Base-by-base conservation (phyloP, 2,113 vertebrate genomes). In the Ceyx melanurus region DNA sequence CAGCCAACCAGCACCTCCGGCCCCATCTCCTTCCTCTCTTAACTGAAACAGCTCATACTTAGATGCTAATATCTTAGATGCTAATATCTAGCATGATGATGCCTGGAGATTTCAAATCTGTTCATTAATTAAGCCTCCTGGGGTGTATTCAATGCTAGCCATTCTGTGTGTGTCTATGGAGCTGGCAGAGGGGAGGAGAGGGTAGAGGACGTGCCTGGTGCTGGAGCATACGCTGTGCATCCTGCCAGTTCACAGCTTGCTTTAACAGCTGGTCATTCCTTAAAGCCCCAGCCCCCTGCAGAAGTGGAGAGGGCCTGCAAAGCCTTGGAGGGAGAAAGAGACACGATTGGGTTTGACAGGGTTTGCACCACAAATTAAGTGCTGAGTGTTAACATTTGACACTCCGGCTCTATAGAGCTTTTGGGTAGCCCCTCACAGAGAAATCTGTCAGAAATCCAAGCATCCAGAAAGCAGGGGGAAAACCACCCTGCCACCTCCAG, bases 351-450 rank as follows among this genome's bases (percentile, higher is more conserved):
- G 23, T 86, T 93, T 96, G 93, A 89, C 93, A 95, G 86, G 33
- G 65, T 96, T 95, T 95, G 83, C 82, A 87, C 92, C 68, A 54
- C 80, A 94, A 94, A 96, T 95, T 93, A 94, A 90, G 92, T 78
- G 81, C 81, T 94, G 81, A 94, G 83, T 51, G 79, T 87, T 95
- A 89, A 78, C 61, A 3, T 92, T 95, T 95, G 91, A 96, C 93
- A 94, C 83, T 88, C 78, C 51, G 68, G 88, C 50, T 95, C 78
- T 40, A 4, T 13, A 46, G 76, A 94, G 91, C 62, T 96, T 94
- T 96, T 42, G 88, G 88, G 88, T 90, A 97, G 72, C 40, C 71
- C 80, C 78, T 86, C 1, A 1, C 48, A 70, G 85, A 90, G 88
- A 62, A 95, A 93, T 60, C 73, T 94, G 89, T 94, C 88, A 93